Base-by-base conservation (phyloP, 2,888 invertebrate species). In the Glaucopsyche alexis region DNA sequence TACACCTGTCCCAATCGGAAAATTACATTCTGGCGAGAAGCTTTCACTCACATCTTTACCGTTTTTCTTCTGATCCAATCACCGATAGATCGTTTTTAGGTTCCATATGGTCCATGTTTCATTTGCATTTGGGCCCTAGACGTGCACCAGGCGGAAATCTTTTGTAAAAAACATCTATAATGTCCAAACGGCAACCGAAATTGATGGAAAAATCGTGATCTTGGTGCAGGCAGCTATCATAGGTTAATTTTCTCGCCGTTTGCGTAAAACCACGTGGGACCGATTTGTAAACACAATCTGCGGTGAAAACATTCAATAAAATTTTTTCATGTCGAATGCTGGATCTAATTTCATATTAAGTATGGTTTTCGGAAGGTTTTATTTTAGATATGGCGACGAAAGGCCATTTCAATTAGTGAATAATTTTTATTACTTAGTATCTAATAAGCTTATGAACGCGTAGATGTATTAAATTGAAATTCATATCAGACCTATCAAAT, bases 241-340 rank as follows among this genome's bases (percentile, higher is more conserved):
- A 45, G 60, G 64, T 64, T 65, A 72, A 65, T 65, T 72, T 72
- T 72, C 49, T 49, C 47, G 60, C 19, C 72, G 72, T 65, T 72
- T 72, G 72, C 65, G 49, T n/a, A 64, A 64, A 64, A 49, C 72
- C 38, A 72, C 38, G 47, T 65, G 72, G 64, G 65, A 65, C n/a
- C 38, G 65, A 42, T 49, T 29, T 45, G 72, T 65, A 72, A 72
- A 72, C 29, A 72, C 72, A 71, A 60, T 60, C 55, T 71, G 19
- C 64, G 71, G 29, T 29, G 64, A 72, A 71, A 55, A 66, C 66
- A n/a, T 66, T 66, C 60, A 60, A 60, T 66, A 5, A 9, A 42
- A 42, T 42, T 66, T 66, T 66, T 66, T 42, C 66, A 42, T 66
- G 16, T n/a, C 42, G n/a, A 60, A 60, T 66, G 66, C 42, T 66